Evolutionary conservation across 1,140 invertebrate species (phyloP), one percentile per base, ranked within the genome.

Genomic region (Zaprionus africanus): DNA sequence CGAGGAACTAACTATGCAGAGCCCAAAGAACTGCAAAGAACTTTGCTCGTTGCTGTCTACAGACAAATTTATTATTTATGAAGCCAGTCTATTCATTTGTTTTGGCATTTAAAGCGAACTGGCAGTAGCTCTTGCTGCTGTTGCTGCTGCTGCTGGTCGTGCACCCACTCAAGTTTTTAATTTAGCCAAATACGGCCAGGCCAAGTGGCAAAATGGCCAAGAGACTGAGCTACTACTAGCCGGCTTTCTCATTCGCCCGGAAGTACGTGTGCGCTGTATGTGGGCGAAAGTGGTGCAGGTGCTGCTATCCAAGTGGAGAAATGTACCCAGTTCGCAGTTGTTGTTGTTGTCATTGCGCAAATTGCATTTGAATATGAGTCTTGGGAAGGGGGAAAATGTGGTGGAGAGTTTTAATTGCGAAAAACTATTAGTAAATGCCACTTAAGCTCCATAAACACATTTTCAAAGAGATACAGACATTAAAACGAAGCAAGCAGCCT

Each of bases 1-100:
- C 2, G 6, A 17, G 7, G n/a, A 46, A 38, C 13, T 38, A 38
- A 17, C 41, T 43, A 43, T n/a, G 41, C 7, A 43, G 36, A 38
- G 15, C 12, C 36, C 31, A 31, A 31, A 38, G 36, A 38, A 38
- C 36, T 15, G 2, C 13, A 19, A 4, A 43, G 22, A 43, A 43
- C 36, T 28, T 13, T 28, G 19, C 41, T 51, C 34, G 63, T 36
- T 53, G 49, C 24, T 41, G 31, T 49, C 49, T 54, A 46, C 6
- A 17, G 41, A n/a, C 38, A 49, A 53, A 76, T 71, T 76, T 76
- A 72, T 72, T 76, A 76, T 76, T 76, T 76, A 76, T 76, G 57
- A 41, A 26, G n/a, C 59, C 19, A 63, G 66, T 63, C 66, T 51
- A 75, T 75, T 63, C 66, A 75, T 75, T 61, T 70, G 31, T 51